These are phyloP conservation scores for Amblyornis subalaris DNA, from an alignment of 2,113 vertebrate species.

Conservation along the genomic window DNA sequence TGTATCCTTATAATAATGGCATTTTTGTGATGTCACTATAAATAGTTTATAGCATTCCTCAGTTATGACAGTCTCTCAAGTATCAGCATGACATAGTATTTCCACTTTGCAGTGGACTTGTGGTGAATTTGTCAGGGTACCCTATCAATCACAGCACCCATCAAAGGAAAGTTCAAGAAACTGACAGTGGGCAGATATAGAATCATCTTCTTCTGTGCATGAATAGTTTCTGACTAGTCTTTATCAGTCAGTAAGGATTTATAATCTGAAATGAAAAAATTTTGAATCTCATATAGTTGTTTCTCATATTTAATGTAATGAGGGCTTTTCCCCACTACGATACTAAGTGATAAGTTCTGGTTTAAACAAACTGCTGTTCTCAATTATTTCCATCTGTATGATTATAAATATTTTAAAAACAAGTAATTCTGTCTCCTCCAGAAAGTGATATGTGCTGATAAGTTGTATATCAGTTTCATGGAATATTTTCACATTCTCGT, in stretches of 20 bases:
- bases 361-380: constrained; percentile 45
- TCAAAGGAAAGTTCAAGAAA: neutral
- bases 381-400: constrained; percentile 44
- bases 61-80: neutral
- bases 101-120: neutral
- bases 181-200: neutral
- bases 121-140: neutral
- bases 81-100: neutral
- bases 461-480: constrained; percentile 42
- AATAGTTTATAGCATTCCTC: neutral
- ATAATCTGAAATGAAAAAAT: neutral
- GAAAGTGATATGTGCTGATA: constrained; percentile 46
- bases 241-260: neutral
- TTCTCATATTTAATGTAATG: neutral
- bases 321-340: neutral
- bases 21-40: neutral
- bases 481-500: constrained; percentile 35
- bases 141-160: neutral
- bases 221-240: neutral
- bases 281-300: neutral
- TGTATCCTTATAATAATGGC: neutral
- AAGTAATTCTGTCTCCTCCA: constrained; percentile 29
- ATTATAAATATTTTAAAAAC: constrained; percentile 51
- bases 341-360: neutral
- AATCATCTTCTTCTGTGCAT: neutral